Evolutionary conservation across 2,888 invertebrate genomes (phyloP), one percentile per base, ranked within the genome.

Genomic region (Heliconius ismenius): DNA sequence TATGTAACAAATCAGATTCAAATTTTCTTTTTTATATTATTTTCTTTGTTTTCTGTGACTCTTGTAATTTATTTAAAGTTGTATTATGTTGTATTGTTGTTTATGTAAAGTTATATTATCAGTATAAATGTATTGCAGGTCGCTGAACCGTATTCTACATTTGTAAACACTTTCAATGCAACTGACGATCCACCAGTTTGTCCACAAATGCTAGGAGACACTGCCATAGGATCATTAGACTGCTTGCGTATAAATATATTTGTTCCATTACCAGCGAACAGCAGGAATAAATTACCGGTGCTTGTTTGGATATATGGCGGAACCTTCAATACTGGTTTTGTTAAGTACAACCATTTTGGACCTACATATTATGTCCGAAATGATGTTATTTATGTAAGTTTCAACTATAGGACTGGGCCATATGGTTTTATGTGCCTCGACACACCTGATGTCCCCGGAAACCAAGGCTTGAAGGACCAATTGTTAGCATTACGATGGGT

Each of bases 401-500:
- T 90, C 0, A 91, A 91, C 78, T 92, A 91, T 67, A 84, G 91
- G 15, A 21, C 90, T 0, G 89, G 89, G 0, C 86, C 87, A 1
- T 91, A 89, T 73, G 91, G 91, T 4, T 91, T 91, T 72, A 88
- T 91, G 87, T 89, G 90, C 75, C 81, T 90, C 0, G 85, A 88
- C 43, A 86, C 81, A 1, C 83, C 86, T 0, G 83, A 85, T n/a
- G 81, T 90, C 13, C 86, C 90, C 0, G 91, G 90, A 1, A 91
- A 91, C 76, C 89, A 90, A 79, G 91, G 90, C 0, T 75, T 91
- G 0, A 91, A 90, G 78, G 91, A 91, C 78, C 91, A 90, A 80
- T 73, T 83, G 9, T 75, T 83, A 64, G 91, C 90, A 6, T 80
- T 91, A 15, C 83, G 85, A 76, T 91, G 91, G 91, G 80, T 91